These are phyloP conservation scores for Phyllopteryx taeniolatus DNA, from an alignment of 2,113 vertebrate species.

Conservation along the genomic window DNA sequence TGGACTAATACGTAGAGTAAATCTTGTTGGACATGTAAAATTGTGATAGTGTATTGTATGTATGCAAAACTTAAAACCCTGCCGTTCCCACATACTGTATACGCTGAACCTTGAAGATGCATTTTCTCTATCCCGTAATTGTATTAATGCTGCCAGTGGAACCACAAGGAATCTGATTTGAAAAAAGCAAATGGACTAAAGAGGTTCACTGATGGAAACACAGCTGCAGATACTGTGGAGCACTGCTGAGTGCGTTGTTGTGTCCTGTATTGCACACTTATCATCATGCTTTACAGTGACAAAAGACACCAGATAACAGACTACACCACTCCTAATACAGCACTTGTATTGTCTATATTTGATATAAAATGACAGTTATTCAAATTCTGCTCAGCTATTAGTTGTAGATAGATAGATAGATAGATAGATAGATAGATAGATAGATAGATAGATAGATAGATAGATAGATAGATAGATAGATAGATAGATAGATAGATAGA, in stretches of 20 bases:
- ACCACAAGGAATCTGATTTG: constrained; percentile 45
- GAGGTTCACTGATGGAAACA: constrained; percentile 17
- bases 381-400: too few species aligned
- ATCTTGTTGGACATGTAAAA: neutral
- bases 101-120: constrained; percentile 18
- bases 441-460: too few species aligned
- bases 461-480: too few species aligned
- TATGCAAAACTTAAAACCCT: neutral
- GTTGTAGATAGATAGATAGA: too few species aligned
- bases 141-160: constrained; percentile 38
- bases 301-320: neutral
- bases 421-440: too few species aligned
- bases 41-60: neutral
- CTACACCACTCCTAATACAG: too few species aligned
- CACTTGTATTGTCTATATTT: too few species aligned
- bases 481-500: too few species aligned
- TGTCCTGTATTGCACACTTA: neutral
- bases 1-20: neutral
- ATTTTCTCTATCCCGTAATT: constrained; percentile 29
- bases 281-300: neutral
- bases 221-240: neutral
- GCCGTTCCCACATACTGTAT: neutral
- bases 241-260: neutral
- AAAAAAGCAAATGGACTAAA: constrained; percentile 48
- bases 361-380: too few species aligned